phyloP scores from a whole-genome alignment of 1,140 invertebrate species.

The Drosophila pectinifera region DNA sequence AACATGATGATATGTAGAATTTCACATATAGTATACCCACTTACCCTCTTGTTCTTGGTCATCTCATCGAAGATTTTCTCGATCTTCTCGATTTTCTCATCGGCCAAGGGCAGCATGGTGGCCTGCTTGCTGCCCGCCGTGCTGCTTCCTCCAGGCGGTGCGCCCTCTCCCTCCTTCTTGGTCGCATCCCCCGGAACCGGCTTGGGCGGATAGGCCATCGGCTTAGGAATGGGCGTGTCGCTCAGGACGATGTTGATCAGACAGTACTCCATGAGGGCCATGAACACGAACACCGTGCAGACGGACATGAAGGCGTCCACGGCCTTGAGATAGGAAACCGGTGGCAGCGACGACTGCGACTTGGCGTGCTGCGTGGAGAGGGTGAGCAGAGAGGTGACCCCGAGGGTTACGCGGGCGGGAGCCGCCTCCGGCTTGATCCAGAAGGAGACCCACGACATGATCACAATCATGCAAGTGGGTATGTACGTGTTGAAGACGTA shows the following conservation, averaged over 20 bases:
- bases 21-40: neutral
- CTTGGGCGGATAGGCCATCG: slow-evolving; percentile 82
- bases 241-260: slow-evolving; percentile 94
- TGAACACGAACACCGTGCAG: slow-evolving; percentile 96
- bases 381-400: slow-evolving; percentile 95
- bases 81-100: slow-evolving; percentile 83
- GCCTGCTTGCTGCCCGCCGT: slow-evolving; percentile 45
- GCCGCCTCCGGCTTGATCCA: slow-evolving; percentile 97
- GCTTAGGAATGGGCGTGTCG: slow-evolving; percentile 82
- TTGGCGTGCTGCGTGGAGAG: slow-evolving; percentile 96
- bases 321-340: slow-evolving; percentile 95
- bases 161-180: slow-evolving; percentile 67
- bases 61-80: slow-evolving; percentile 84
- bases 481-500: slow-evolving; percentile 96
- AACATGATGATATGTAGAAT: too few relatives aligned
- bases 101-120: slow-evolving; percentile 66
- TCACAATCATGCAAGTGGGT: slow-evolving; percentile 94
- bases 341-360: slow-evolving; percentile 94
- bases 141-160: slow-evolving; percentile 45
- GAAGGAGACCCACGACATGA: slow-evolving; percentile 97
- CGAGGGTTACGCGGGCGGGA: slow-evolving; percentile 94
- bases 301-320: slow-evolving; percentile 96
- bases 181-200: slow-evolving; percentile 68
- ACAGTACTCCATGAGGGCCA: slow-evolving; percentile 97
- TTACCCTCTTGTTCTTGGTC: slow-evolving; percentile 80